Percentiles rank a stretch among this genome's conserved stretches.
phyloP scores from a whole-genome alignment of 2,113 vertebrate species.

The Plotosus lineatus region DNA sequence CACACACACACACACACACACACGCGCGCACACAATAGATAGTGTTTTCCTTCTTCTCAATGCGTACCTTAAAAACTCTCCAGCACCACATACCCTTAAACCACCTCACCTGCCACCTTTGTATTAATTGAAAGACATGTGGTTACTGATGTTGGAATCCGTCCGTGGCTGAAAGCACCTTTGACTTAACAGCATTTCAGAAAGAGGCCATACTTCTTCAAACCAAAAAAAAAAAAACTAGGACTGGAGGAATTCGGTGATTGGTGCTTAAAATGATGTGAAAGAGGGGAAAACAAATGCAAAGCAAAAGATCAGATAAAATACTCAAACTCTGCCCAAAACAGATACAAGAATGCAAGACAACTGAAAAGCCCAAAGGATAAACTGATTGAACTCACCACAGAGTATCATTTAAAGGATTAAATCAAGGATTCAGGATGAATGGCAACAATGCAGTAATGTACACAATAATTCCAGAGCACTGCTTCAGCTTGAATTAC shows the following conservation, averaged over 20 bases:
- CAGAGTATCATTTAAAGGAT: background rate
- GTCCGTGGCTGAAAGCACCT: constrained; percentile 70
- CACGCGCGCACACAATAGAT: no score
- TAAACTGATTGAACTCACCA: constrained; percentile 8
- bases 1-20: no score
- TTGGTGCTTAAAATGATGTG: constrained; percentile 64
- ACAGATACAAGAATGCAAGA: constrained; percentile 62
- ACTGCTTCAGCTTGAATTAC: constrained; percentile 15
- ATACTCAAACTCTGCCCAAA: constrained; percentile 69
- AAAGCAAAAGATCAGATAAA: constrained; percentile 62
- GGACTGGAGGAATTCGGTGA: constrained; percentile 60
- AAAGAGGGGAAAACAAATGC: constrained; percentile 53
- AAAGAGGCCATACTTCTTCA: constrained; percentile 72
- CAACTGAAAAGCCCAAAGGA: constrained; percentile 14
- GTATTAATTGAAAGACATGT: constrained; percentile 71
- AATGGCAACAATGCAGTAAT: background rate
- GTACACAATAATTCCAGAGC: background rate
- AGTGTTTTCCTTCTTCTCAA: constrained; percentile 70
- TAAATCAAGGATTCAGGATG: constrained; percentile 3
- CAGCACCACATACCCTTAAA: constrained; percentile 36
- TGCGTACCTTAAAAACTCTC: constrained; percentile 60
- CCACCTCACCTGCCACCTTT: constrained; percentile 63
- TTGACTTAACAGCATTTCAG: constrained; percentile 74
- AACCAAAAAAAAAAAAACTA: constrained; percentile 78
- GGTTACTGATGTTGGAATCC: constrained; percentile 71